Percentiles rank a stretch among this genome's conserved stretches.
Conservation (phyloP, 2,797 vertebrate species). For the Darevskia mixta region DNA sequence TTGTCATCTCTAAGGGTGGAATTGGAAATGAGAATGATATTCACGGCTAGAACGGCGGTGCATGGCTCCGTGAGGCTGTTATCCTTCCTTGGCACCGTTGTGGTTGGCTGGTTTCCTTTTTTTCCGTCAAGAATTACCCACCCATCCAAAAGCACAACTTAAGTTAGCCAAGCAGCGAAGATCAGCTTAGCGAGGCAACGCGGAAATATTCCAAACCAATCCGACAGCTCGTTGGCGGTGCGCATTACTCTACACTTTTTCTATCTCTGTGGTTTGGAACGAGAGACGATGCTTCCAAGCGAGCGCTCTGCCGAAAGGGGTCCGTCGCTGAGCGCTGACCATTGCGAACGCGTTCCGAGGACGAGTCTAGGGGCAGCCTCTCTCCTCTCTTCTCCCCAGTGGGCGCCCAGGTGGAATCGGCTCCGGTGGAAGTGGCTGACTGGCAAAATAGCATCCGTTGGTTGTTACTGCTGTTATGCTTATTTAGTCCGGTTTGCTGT, state of each 20-base stretch:
- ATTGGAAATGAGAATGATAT: neutral
- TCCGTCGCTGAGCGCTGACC: neutral
- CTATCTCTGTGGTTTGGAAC: neutral
- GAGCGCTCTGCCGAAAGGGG: neutral
- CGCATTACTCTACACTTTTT: neutral
- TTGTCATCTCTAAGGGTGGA: neutral
- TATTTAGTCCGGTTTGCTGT: neutral
- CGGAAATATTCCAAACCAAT: neutral
- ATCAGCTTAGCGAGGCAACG: neutral
- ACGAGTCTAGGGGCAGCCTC: no score
- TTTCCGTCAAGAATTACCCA: neutral
- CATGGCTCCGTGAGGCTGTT: neutral
- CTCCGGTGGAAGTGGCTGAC: neutral
- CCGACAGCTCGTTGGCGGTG: neutral
- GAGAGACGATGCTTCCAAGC: neutral
- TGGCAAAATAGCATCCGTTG: neutral
- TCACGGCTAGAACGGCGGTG: no score
- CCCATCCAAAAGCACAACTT: neutral
- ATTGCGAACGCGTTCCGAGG: neutral
- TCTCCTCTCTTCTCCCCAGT: neutral
- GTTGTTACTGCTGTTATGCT: neutral
- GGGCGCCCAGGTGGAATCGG: neutral
- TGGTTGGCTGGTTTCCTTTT: neutral
- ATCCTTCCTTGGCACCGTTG: no score
- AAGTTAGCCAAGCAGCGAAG: neutral